Base-by-base conservation (phyloP, 1,140 invertebrate genomes). In the Drosophila teissieri region DNA sequence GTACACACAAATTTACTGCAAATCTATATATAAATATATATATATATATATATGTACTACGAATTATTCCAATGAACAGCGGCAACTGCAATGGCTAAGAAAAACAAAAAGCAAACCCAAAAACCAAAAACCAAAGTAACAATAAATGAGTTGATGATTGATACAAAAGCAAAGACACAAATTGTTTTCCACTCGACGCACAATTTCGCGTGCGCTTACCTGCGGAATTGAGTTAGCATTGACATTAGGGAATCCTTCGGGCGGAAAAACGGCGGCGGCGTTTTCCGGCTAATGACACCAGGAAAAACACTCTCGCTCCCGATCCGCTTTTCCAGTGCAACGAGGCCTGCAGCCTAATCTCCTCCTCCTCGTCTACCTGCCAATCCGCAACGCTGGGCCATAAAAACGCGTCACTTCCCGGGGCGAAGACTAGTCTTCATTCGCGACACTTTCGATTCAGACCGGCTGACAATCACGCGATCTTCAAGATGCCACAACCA, bases 121-220 rank as follows among this genome's bases (percentile, higher is more conserved):
- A 57, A 44, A 8, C 7, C 5, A 36, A 17, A 42, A 45, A 45
- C 42, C 44, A 79, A 74, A 89, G 68, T 89, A 89, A 89, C 83
- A 89, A 88, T 89, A 88, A 89, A 88, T 73, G 84, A 80, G 84
- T 89, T 88, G 80, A 89, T 89, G 83, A 88, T 89, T 84, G 80
- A 89, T 88, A 83, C 76, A 82, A 78, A 78, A 81, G 62, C 62
- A 72, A 63, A 62, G 45, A 49, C 42, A 40, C 37, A 68, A 55
- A 73, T 48, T 73, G 76, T 65, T 44, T 77, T 73, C 45, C 74
- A 65, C 40, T 53, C 37, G n/a, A 78, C 75, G 76, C 75, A 79
- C 72, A 82, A 88, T 86, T 82, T 86, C 44, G 74, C 83, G 62
- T 78, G 78, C 78, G 49, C 73, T 64, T 82, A 86, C 82, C 82